A percentile compares a stretch with the other conserved stretches of the same genome.
These are phyloP conservation scores for pig (Sus scrofa) DNA, from an alignment of 2,113 vertebrate genomes.

Conservation along the genomic window DNA sequence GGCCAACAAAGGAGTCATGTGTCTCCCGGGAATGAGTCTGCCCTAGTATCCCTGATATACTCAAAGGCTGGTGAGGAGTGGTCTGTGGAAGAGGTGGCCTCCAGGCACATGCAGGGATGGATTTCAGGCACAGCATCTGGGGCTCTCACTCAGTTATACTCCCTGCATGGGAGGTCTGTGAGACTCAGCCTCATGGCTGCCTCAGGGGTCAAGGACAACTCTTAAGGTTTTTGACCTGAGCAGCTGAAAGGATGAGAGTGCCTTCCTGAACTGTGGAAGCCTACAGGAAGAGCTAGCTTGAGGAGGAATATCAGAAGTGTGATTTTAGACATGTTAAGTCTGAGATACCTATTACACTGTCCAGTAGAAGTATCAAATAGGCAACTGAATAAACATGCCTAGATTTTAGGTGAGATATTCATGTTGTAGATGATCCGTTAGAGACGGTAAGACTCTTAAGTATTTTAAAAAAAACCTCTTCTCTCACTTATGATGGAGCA, in stretches of 20 bases:
- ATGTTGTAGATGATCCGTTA: background rate
- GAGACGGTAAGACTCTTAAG: background rate
- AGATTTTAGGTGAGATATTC: background rate
- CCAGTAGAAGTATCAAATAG: slow-evolving; percentile 40
- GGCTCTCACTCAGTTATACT: background rate
- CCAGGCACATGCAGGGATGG: background rate
- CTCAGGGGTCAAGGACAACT: background rate
- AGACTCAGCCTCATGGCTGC: background rate
- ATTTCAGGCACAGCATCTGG: background rate
- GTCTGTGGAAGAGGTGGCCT: background rate
- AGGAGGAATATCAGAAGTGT: slow-evolving; percentile 17
- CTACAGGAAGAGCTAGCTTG: slow-evolving; percentile 6
- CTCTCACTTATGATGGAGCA: too few relatives aligned
- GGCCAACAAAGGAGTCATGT: background rate
- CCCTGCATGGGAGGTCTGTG: background rate
- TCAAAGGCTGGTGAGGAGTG: background rate
- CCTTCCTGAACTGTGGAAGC: background rate
- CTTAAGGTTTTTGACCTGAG: slow-evolving; percentile 24
- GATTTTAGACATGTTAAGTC: slow-evolving; percentile 30
- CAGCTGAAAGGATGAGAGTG: slow-evolving; percentile 7
- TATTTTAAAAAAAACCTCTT: slow-evolving; percentile 41
- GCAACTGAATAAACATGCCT: slow-evolving; percentile 12
- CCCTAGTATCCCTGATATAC: background rate
- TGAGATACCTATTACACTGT: background rate
- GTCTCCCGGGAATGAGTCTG: background rate